These are phyloP conservation scores for Chaitophorus viminalis DNA, from an alignment of 2,888 invertebrate species.

Conservation along the genomic window DNA sequence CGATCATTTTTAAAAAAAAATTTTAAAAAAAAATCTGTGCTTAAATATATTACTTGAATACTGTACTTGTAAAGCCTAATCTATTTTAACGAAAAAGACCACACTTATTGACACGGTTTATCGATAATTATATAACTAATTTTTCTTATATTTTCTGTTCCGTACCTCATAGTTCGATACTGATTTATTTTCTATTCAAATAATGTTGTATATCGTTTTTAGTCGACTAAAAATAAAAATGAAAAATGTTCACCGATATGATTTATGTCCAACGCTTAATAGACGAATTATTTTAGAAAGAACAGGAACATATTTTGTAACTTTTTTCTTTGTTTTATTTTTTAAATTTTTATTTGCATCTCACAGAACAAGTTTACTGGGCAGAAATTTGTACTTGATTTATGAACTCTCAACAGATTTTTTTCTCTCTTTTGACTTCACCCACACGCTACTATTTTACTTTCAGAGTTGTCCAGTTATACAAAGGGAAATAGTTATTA, in stretches of 20 bases:
- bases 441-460: slow-evolving; percentile 1
- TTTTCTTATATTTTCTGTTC: no score
- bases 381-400: slow-evolving; percentile 54
- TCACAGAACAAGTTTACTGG: slow-evolving; percentile 50
- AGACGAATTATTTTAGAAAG: slow-evolving; percentile 19
- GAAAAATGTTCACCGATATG: neutral
- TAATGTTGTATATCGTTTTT: no score
- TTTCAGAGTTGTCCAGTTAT: slow-evolving; percentile 32
- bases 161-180: no score
- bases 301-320: neutral
- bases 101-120: no score
- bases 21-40: no score
- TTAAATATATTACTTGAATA: no score
- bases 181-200: no score
- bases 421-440: slow-evolving; percentile 29
- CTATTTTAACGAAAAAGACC: no score
- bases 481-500: slow-evolving; percentile 22
- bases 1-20: no score
- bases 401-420: slow-evolving; percentile 41
- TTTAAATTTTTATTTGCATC: slow-evolving; percentile 1
- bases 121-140: no score
- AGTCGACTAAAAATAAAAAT: no score
- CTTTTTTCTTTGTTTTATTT: slow-evolving; percentile 3
- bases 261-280: slow-evolving; percentile 7
- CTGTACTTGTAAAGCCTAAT: no score